Conservation (phyloP, 2,888 invertebrate genomes). For the Zygothrica quintamaculata region DNA sequence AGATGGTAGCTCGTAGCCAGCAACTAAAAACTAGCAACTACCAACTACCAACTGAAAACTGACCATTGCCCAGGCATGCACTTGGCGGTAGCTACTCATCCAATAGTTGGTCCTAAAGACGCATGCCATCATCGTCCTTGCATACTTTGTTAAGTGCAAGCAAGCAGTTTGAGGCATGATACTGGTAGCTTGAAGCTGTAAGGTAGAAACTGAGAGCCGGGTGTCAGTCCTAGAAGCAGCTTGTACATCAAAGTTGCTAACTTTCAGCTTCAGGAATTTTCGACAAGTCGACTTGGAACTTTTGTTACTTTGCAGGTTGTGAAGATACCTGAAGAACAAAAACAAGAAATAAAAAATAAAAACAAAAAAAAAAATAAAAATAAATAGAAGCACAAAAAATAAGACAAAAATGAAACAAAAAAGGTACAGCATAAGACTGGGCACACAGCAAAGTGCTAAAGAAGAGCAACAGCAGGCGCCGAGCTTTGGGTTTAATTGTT, state of each 20-base stretch:
- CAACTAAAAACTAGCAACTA: conserved; percentile 31
- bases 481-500: conserved; percentile 68
- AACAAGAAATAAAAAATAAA: background rate
- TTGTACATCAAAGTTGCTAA: conserved; percentile 77
- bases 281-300: conserved; percentile 76
- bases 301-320: conserved; percentile 65
- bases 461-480: conserved; percentile 41
- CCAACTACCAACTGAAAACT: conserved; percentile 47
- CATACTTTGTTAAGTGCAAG: conserved; percentile 43
- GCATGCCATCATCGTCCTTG: conserved; percentile 51
- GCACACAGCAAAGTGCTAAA: conserved; percentile 28
- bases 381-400: conserved; percentile 1
- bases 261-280: conserved; percentile 79
- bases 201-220: background rate
- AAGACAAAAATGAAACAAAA: conserved; percentile 16
- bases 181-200: conserved; percentile 2
- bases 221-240: conserved; percentile 26
- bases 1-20: conserved; percentile 11
- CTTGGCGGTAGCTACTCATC: conserved; percentile 59
- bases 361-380: conserved; percentile 7
- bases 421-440: conserved; percentile 31
- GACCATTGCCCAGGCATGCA: conserved; percentile 70
- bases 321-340: conserved; percentile 63
- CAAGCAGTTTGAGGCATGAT: background rate
- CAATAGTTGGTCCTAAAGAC: conserved; percentile 35